A percentile compares a stretch with the other conserved stretches of the same genome.
Evolutionary conservation across 2,888 invertebrate genomes (phyloP).

Genomic region (Apantesis nais): DNA sequence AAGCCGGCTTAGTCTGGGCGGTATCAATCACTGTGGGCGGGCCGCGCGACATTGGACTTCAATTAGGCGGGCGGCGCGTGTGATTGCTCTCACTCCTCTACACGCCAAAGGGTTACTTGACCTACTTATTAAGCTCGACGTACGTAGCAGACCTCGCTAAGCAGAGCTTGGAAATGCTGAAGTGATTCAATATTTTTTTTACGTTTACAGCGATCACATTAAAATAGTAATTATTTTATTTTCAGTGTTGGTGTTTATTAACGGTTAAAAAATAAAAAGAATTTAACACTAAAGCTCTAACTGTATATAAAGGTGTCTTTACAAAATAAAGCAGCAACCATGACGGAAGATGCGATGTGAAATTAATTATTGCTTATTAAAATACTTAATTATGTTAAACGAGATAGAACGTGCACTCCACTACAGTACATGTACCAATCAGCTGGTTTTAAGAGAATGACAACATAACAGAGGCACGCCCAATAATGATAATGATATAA

Average conservation of each 20-base stretch:
- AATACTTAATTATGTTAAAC: constrained; percentile 66
- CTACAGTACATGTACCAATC: constrained; percentile 22
- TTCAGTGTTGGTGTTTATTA: constrained; percentile 12
- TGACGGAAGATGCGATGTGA: constrained; percentile 65
- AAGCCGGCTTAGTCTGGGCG: constrained; percentile 72
- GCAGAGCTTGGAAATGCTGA: constrained; percentile 65
- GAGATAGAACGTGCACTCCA: constrained; percentile 49
- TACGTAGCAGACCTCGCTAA: constrained; percentile 62
- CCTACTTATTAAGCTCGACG: constrained; percentile 77
- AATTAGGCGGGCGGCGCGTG: constrained; percentile 83
- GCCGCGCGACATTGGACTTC: constrained; percentile 84
- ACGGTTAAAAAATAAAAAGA: constrained; percentile 10
- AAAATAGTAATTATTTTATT: neutral
- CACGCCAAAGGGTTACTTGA: constrained; percentile 82
- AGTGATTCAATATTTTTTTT: constrained; percentile 66
- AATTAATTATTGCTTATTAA: constrained; percentile 70
- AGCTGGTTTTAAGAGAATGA: constrained; percentile 36
- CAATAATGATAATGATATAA: neutral
- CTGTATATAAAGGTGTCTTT: constrained; percentile 52
- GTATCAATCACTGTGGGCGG: constrained; percentile 84
- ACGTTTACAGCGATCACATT: constrained; percentile 9
- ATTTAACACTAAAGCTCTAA: constrained; percentile 48
- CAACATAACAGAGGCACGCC: constrained; percentile 4
- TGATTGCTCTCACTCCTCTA: constrained; percentile 80
- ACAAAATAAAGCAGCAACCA: constrained; percentile 65